Base-by-base conservation (phyloP, 2,797 vertebrate species). In the Furcifer pardalis region DNA sequence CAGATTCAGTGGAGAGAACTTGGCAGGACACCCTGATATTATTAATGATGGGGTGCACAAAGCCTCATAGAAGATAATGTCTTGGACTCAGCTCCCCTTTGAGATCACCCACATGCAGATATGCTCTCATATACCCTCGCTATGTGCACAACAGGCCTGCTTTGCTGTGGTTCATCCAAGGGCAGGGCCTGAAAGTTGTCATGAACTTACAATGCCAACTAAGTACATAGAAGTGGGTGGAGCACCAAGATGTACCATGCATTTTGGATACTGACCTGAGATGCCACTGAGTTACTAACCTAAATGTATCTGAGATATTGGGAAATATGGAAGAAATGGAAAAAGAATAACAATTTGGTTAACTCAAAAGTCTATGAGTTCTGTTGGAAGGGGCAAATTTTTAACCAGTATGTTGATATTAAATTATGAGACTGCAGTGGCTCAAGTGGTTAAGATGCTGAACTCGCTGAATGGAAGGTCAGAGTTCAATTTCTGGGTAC, bases 1-100 rank as follows among this genome's bases (percentile, higher is more conserved):
- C 83, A 88, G 90, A 86, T 89, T 90, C 76, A 84, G 83, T 91
- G 86, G 84, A 91, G 91, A 82, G 82, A 90, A 92, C 90, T 95
- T 94, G 96, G 93, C 94, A 95, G 93, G 88, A 93, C 93, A 94
- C 89, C 92, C 91, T 91, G 92, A 91, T 92, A 93, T 93, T 89
- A 92, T 94, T 94, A 87, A 84, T 71, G 89, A 71, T 85, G 90
- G 84, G 77, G 83, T 2, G 2, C 91, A 90, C 91, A 91, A 91
- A 93, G 90, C 78, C 88, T 78, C 87, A 37, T 90, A 94, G 56
- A 86, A 91, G 89, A 92, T 88, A 2, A 91, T 90, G 92, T 87
- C 81, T 75, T 88, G 89, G 88, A 79, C 30, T 15, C 27, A 32
- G 81, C 82, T 82, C 83, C 75, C 52, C 72, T 84, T 21, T 32